These are phyloP conservation scores for Drosophila pegasa DNA, from an alignment of 2,888 invertebrate species.

Conservation along the genomic window DNA sequence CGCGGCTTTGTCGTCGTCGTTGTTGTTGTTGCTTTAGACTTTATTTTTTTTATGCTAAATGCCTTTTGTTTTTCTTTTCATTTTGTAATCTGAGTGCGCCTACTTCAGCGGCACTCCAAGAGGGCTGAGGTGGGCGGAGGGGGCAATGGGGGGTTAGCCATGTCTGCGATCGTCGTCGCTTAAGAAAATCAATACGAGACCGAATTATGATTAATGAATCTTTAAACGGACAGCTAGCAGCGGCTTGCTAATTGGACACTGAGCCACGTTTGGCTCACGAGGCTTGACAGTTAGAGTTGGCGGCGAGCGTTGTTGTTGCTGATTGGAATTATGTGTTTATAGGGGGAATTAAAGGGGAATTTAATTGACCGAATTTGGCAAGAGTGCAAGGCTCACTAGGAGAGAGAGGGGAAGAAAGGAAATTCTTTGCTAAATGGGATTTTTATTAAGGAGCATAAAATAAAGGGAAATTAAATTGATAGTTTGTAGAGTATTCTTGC, in stretches of 20 bases:
- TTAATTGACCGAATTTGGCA: background rate
- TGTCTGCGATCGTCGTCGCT: constrained; percentile 49
- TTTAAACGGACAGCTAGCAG: constrained; percentile 29
- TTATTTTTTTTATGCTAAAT: constrained; percentile 69
- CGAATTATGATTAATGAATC: constrained; percentile 53
- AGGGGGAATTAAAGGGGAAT: background rate
- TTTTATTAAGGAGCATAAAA: background rate
- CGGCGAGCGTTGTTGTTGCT: background rate
- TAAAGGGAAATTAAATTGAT: too few relatives aligned
- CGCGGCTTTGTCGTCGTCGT: constrained; percentile 12
- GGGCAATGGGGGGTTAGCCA: background rate
- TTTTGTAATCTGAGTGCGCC: constrained; percentile 42
- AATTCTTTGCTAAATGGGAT: background rate
- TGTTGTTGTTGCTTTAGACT: too few relatives aligned
- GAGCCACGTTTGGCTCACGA: constrained; percentile 18
- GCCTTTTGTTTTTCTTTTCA: constrained; percentile 62
- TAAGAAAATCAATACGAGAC: constrained; percentile 34
- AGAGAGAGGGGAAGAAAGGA: too few relatives aligned
- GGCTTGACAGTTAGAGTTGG: constrained; percentile 5
- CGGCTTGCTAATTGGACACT: constrained; percentile 40
- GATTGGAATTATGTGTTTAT: background rate
- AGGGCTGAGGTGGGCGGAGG: background rate
- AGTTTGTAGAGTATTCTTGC: too few relatives aligned
- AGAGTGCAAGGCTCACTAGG: background rate
- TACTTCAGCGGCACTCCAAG: constrained; percentile 1